phyloP scores from a whole-genome alignment of 2,113 vertebrate genomes.

The Python bivittatus region DNA sequence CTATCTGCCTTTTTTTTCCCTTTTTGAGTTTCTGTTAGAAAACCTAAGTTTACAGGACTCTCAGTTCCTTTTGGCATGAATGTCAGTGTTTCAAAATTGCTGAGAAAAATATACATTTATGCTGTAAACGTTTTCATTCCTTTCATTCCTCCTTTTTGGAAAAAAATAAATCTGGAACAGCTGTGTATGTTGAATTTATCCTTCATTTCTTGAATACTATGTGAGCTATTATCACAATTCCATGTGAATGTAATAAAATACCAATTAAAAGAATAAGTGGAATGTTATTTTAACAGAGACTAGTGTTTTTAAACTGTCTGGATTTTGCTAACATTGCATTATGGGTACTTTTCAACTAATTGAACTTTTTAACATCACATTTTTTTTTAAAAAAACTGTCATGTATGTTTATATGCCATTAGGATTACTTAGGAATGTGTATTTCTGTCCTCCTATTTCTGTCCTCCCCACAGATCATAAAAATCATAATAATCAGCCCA shows the following conservation, averaged over 20 bases:
- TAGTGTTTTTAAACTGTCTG: constrained; percentile 40
- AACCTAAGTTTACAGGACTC: constrained; percentile 63
- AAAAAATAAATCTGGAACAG: constrained; percentile 41
- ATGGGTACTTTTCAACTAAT: constrained; percentile 49
- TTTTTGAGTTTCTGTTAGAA: constrained; percentile 40
- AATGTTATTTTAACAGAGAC: constrained; percentile 58
- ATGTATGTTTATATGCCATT: constrained; percentile 18
- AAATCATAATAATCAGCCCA: constrained; percentile 5
- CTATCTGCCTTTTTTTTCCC: not conserved
- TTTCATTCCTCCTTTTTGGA: constrained; percentile 47
- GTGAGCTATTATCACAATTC: constrained; percentile 53
- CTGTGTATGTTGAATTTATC: constrained; percentile 24
- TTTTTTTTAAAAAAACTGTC: constrained; percentile 7
- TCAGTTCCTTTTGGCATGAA: constrained; percentile 51
- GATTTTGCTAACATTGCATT: constrained; percentile 48
- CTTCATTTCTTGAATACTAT: constrained; percentile 49
- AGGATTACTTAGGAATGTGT: constrained; percentile 44
- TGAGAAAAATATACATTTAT: constrained; percentile 9
- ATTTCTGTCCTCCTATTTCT: constrained; percentile 40
- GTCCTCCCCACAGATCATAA: constrained; percentile 10
- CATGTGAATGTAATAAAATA: constrained; percentile 31
- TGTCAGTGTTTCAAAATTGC: constrained; percentile 61
- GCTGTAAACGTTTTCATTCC: constrained; percentile 28
- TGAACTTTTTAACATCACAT: constrained; percentile 4
- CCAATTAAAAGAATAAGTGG: constrained; percentile 26